Evolutionary conservation across 2,797 vertebrate species (phyloP).

Genomic region (Avahi laniger): DNA sequence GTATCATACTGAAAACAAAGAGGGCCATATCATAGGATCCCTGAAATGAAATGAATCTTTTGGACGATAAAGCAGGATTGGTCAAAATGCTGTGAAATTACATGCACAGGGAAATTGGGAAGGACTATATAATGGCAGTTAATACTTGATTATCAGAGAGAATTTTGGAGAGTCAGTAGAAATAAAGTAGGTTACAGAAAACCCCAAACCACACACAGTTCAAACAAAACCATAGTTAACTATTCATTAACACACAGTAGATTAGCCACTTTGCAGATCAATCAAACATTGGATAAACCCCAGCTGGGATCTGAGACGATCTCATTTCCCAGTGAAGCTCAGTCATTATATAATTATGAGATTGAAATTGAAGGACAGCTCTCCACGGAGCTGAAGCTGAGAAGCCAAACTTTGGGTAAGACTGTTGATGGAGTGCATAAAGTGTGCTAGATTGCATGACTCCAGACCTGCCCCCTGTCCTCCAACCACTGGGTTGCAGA

Average conservation of each 20-base stretch:
- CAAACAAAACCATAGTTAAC: background rate
- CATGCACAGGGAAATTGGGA: background rate
- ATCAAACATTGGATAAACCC: background rate
- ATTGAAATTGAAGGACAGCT: background rate
- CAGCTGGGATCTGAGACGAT: background rate
- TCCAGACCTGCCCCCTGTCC: background rate
- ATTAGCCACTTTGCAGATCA: background rate
- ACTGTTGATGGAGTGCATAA: background rate
- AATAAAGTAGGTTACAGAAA: background rate
- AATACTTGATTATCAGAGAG: background rate
- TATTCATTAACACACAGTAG: constrained; percentile 10
- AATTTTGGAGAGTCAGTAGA: background rate
- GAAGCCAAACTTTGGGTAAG: background rate
- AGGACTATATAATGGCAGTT: background rate
- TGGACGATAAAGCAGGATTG: background rate
- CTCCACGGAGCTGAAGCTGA: background rate
- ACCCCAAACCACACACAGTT: background rate
- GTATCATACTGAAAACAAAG: background rate
- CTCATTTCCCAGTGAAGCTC: background rate
- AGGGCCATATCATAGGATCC: background rate
- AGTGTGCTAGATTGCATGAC: background rate
- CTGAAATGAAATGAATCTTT: background rate
- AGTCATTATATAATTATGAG: background rate
- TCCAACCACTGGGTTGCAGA: background rate
- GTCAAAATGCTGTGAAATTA: background rate